Evolutionary conservation across 2,888 invertebrate genomes (phyloP).

Genomic region (Acanthosepion esculentum): DNA sequence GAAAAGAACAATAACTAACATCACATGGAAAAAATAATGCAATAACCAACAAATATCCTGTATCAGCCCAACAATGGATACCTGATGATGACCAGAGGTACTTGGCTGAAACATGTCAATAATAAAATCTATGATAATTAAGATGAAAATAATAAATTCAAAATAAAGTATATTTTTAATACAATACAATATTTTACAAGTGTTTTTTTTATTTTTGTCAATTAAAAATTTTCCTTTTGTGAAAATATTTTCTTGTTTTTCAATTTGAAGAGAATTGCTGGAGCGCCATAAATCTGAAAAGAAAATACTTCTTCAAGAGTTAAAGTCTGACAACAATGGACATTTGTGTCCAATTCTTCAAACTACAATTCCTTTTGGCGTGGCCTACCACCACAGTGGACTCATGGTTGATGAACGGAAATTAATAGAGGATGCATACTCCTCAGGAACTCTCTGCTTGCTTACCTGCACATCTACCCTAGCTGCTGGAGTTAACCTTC

Average conservation of each 20-base stretch:
- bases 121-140: too few relatives aligned
- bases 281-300: constrained; percentile 79
- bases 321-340: constrained; percentile 81
- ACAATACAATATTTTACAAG: too few relatives aligned
- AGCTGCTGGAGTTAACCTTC: constrained; percentile 98
- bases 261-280: constrained; percentile 77
- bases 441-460: constrained; percentile 87
- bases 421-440: constrained; percentile 85
- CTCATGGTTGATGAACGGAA: constrained; percentile 89
- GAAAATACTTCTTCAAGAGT: constrained; percentile 79
- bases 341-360: constrained; percentile 81
- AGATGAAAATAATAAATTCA: too few relatives aligned
- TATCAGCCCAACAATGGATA: too few relatives aligned
- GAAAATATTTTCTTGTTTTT: background rate
- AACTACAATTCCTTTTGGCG: constrained; percentile 84
- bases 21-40: too few relatives aligned
- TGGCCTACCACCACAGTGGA: constrained; percentile 93
- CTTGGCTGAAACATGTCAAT: too few relatives aligned
- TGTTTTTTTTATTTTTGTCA: too few relatives aligned
- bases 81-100: too few relatives aligned
- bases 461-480: constrained; percentile 96
- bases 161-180: too few relatives aligned
- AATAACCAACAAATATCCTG: too few relatives aligned
- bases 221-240: too few relatives aligned
- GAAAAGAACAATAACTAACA: too few relatives aligned